Evolutionary conservation across 2,888 invertebrate genomes (phyloP), one percentile per base, ranked within the genome.

Genomic region (Philaethria dido): DNA sequence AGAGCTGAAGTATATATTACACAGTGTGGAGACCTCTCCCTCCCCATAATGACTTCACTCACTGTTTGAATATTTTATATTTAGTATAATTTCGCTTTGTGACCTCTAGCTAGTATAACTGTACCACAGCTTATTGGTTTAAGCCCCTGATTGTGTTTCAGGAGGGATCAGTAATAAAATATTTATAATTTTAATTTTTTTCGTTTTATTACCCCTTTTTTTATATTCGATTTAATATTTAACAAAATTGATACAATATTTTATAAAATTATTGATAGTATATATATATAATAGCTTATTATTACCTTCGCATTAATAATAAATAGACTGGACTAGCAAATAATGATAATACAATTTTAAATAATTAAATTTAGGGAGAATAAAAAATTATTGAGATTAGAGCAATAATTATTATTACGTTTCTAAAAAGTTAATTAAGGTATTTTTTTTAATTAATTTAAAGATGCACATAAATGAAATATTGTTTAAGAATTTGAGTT

Each of bases 161-260:
- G 80, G 80, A 85, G 86, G 85, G 85, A 77, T 80, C 77, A 79
- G 75, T 82, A 81, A 86, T 84, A 83, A 85, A 85, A 85, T 87
- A 87, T 88, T 86, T 87, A 88, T 86, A 87, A 86, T 83, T 87
- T 87, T 87, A 75, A 66, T 2, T 33, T 62, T 68, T 22, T 62
- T 79, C 70, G 81, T 88, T 88, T 88, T 86, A 87, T 86, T 88
- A 79, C 22, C 71, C 25, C 14, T 22, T 45, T 39, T 45, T 20
- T 39, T 39, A 18, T 44, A 48, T 29, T n/a, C 62, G 70, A 69
- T 71, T 20, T 39, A 20, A 13, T 54, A 18, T 47, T 47, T 13
- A 16, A 11, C 18, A 18, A 47, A 47, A 8, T 3, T 13, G n/a
- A n/a, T n/a, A 11, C 3, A 64, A 8, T 66, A 18, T 18, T 64